phyloP scores from a whole-genome alignment of 2,797 vertebrate genomes.

The Atherinosoma microstoma region DNA sequence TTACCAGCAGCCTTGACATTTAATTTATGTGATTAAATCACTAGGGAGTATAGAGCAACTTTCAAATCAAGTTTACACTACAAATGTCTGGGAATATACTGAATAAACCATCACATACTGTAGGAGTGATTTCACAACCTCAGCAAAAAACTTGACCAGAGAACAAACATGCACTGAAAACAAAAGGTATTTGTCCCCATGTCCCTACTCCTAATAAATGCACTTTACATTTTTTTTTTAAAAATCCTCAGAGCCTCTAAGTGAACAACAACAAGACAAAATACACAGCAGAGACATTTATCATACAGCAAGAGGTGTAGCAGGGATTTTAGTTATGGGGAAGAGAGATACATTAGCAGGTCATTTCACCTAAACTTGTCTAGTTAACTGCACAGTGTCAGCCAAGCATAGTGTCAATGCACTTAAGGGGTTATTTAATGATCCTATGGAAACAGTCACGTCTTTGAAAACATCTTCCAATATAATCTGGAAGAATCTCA shows the following conservation, averaged over 20 bases:
- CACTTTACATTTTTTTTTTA: constrained; percentile 79
- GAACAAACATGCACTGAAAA: constrained; percentile 88
- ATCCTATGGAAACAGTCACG: constrained; percentile 84
- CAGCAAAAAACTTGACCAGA: constrained; percentile 82
- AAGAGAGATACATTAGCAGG: constrained; percentile 83
- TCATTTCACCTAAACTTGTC: constrained; percentile 84
- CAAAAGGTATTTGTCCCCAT: constrained; percentile 79
- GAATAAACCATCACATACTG: constrained; percentile 81
- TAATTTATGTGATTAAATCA: constrained; percentile 79
- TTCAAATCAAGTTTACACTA: constrained; percentile 78
- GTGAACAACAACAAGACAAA: constrained; percentile 87
- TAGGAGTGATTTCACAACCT: constrained; percentile 82
- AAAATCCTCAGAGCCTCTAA: constrained; percentile 85
- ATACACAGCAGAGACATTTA: constrained; percentile 86
- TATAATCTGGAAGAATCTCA: constrained; percentile 80
- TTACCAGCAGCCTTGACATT: constrained; percentile 71
- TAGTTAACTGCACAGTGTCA: constrained; percentile 85
- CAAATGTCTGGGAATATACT: constrained; percentile 79
- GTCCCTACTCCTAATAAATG: constrained; percentile 85
- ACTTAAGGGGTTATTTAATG: constrained; percentile 85
- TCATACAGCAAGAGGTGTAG: constrained; percentile 84
- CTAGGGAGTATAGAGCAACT: constrained; percentile 72
- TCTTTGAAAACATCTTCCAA: constrained; percentile 80
- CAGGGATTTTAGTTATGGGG: constrained; percentile 78
- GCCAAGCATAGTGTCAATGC: constrained; percentile 85